Evolutionary conservation across 2,113 vertebrate species (phyloP).

Genomic region (Pangasianodon gigas): DNA sequence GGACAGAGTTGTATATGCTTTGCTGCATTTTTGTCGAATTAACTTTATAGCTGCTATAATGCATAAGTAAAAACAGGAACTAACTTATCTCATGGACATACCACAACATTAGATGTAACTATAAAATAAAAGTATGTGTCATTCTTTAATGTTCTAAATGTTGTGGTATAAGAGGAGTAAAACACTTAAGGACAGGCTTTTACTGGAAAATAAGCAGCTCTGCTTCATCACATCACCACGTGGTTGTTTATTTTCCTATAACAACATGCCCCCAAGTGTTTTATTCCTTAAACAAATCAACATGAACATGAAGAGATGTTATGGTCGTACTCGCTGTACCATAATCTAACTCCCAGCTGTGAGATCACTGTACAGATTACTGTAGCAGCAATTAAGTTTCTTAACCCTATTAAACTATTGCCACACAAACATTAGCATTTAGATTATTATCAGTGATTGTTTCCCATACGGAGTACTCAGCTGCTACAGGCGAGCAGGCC

Average conservation of each 20-base stretch:
- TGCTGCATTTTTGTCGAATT: too few relatives aligned
- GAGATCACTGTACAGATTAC: slow-evolving; percentile 5
- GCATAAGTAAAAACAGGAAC: neutral
- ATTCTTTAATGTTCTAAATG: neutral
- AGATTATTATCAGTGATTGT: slow-evolving; percentile 40
- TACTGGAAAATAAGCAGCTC: neutral
- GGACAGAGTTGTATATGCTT: too few relatives aligned
- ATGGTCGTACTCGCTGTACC: neutral
- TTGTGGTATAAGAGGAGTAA: neutral
- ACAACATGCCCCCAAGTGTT: neutral
- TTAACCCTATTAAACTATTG: slow-evolving; percentile 38
- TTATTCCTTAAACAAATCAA: neutral
- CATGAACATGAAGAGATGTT: neutral
- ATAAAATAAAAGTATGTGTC: neutral
- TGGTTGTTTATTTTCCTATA: too few relatives aligned
- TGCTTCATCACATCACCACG: neutral
- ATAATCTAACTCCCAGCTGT: neutral
- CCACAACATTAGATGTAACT: neutral
- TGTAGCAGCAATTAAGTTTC: neutral
- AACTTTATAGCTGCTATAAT: neutral
- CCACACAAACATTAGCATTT: slow-evolving; percentile 32
- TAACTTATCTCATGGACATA: neutral
- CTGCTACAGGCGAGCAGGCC: slow-evolving; percentile 25
- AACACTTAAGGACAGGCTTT: neutral
- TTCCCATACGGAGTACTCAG: slow-evolving; percentile 30